Conservation (phyloP, 2,888 invertebrate genomes). For the Agrochola lota region DNA sequence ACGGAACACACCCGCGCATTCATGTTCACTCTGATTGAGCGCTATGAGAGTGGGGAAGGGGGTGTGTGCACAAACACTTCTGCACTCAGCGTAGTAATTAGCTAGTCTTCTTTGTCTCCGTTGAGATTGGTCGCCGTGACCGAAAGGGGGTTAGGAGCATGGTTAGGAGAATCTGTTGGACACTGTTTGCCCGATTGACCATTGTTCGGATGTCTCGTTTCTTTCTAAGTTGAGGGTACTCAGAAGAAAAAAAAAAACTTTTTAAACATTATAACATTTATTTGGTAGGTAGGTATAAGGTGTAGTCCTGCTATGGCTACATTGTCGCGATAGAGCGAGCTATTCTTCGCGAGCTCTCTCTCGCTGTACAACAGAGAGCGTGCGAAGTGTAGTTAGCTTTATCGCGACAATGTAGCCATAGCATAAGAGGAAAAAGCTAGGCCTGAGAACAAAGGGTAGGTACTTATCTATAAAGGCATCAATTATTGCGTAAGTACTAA, state of each 20-base stretch:
- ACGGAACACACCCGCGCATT: too few relatives aligned
- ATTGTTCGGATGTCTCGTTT: neutral
- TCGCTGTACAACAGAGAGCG: neutral
- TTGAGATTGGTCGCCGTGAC: neutral
- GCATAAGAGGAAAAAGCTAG: conserved; percentile 9
- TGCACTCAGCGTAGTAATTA: neutral
- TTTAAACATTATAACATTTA: conserved; percentile 35
- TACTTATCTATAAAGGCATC: neutral
- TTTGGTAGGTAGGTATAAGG: conserved; percentile 13
- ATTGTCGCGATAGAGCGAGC: neutral
- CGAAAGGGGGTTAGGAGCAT: neutral
- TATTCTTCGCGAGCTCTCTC: neutral
- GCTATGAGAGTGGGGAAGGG: too few relatives aligned
- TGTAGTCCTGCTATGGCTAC: neutral
- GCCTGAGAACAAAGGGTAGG: conserved; percentile 12
- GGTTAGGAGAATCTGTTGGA: neutral
- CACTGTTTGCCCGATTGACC: neutral
- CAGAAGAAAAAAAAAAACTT: neutral
- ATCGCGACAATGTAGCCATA: neutral
- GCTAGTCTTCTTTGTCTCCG: neutral
- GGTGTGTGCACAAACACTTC: neutral
- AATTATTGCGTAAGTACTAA: neutral
- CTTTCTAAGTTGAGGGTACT: neutral
- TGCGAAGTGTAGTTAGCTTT: neutral
- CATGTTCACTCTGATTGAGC: too few relatives aligned